Conservation (phyloP, 2,113 vertebrate genomes). For the Poecile atricapillus region DNA sequence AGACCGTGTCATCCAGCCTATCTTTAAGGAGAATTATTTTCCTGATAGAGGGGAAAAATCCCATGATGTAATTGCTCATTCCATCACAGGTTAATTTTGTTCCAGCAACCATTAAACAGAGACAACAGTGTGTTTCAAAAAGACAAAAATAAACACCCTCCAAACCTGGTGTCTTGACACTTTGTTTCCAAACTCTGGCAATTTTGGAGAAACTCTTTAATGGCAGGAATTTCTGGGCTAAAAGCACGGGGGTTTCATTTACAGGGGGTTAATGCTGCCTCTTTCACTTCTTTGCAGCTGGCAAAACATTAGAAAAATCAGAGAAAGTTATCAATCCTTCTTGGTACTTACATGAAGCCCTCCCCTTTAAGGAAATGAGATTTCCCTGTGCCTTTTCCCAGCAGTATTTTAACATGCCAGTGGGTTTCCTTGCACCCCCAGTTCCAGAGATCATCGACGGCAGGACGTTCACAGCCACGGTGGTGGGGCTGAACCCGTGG, state of each 20-base stretch:
- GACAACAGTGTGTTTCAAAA: neutral
- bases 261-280: neutral
- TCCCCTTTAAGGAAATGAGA: neutral
- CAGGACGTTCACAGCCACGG: conserved; percentile 87
- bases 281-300: neutral
- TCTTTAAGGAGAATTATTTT: conserved; percentile 43
- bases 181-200: neutral
- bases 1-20: neutral
- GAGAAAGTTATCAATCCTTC: neutral
- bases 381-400: too few relatives aligned
- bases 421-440: neutral
- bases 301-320: neutral
- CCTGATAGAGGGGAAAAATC: neutral
- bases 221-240: neutral
- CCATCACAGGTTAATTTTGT: neutral
- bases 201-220: neutral
- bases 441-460: conserved; percentile 91
- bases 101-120: neutral
- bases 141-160: neutral
- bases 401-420: neutral
- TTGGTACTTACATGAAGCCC: accelerated
- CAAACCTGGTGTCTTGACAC: neutral
- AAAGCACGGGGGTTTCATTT: neutral
- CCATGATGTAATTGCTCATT: conserved; percentile 20
- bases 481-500: conserved; percentile 94